Evolutionary conservation across 2,797 vertebrate species (phyloP), one percentile per base, ranked within the genome.

Genomic region (Sarcophilus harrisii): DNA sequence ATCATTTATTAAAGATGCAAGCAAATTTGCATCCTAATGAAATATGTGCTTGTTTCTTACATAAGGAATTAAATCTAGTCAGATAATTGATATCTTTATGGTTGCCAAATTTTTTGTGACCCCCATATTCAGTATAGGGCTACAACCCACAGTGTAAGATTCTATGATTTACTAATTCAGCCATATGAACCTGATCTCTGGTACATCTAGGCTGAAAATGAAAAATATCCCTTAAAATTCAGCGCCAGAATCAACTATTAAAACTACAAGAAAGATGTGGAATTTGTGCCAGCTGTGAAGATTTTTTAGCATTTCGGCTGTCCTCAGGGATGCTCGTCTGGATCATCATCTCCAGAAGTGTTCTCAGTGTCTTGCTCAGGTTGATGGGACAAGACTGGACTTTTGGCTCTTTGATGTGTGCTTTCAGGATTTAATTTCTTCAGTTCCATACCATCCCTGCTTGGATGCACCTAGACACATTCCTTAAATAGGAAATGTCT

Each of bases 161-260:
- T 38, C 18, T 73, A 38, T 38, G n/a, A 73, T 9, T 38, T 73
- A 96, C 49, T 27, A 90, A 95, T 92, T 54, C 58, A 93, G 95
- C 73, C 91, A 96, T 91, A 60, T 81, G 96, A 97, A 97, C 95
- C 97, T 96, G 1, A 92, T 5, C 73, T 92, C 97, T 93, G 91
- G 66, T 93, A 16, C 94, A 91, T 96, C 95, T 96, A 97, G 94
- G 91, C 57, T 96, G 49, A 87, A 97, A 97, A 90, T 96, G 94
- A 91, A 95, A 95, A 94, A 96, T 96, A 60, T 94, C 58, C 73
- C 96, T 91, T 92, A 95, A 90, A 96, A 96, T 95, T 87, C 94
- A 93, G 93, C 95, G 96, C 93, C 0, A 32, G 96, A 98, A 98
- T 93, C 90, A 96, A 93, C 94, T 96, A 87, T 96, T 96, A 73